Evolutionary conservation across 2,888 invertebrate genomes (phyloP), one percentile per base, ranked within the genome.

Genomic region (Molorchus minor): DNA sequence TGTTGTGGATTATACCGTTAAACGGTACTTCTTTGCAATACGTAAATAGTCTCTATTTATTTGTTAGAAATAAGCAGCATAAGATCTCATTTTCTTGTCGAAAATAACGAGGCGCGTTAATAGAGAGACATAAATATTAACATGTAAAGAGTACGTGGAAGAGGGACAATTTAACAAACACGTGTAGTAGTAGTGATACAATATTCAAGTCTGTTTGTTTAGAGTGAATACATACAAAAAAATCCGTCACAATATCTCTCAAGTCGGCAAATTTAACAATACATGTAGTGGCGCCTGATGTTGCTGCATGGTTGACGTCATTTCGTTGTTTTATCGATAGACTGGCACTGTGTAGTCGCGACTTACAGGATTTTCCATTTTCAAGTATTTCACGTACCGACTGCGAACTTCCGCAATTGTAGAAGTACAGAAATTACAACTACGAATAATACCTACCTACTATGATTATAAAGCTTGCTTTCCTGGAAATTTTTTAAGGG

Each of bases 271-370:
- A 57, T 44, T 44, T 44, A 35, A 44, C 36, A 47, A 45, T 36
- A 49, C 40, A 21, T 44, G 35, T 45, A 30, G 47, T 53, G 54
- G 58, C 58, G 58, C 54, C 54, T 53, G 15, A 12, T 53, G 43
- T 41, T 53, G 43, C 52, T 58, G 49, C 46, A 46, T 30, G 49
- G 33, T 33, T 58, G 58, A 55, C 58, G 58, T 58, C 58, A 58
- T 45, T 47, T 21, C 36, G 58, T 35, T 58, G 55, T 54, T 54
- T 58, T 58, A 47, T 58, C 58, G 58, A 58, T 58, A 58, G 46
- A 20, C 33, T 29, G 17, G 29, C 29, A 29, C 15, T 38, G n/a
- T 38, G 17, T 41, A 20, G 20, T 19, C 25, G 17, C 49, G 20
- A 38, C 51, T 43, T 51, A 3, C 16, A 20, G 40, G 43, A 21